Evolutionary conservation across 2,888 invertebrate genomes (phyloP).

Genomic region (Campoplex nolae): DNA sequence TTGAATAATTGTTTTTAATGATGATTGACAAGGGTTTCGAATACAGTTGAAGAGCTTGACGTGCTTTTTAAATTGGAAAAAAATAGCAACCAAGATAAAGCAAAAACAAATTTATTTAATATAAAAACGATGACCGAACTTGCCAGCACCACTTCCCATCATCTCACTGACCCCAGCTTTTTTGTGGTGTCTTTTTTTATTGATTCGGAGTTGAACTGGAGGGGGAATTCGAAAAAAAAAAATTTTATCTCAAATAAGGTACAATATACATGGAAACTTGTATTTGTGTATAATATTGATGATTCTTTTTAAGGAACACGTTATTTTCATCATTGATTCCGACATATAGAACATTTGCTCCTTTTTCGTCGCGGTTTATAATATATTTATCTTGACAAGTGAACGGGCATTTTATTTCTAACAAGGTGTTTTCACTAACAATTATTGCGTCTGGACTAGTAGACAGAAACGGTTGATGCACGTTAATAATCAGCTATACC

Average conservation of each 20-base stretch:
- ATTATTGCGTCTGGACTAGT: constrained; percentile 48
- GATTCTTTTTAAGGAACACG: constrained; percentile 2
- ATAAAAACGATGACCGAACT: no score
- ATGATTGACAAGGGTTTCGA: no score
- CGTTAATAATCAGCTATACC: constrained; percentile 35
- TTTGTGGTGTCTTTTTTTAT: no score
- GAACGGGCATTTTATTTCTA: constrained; percentile 45
- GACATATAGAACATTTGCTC: constrained; percentile 6
- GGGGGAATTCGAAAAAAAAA: no score
- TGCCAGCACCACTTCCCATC: no score
- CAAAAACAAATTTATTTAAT: no score
- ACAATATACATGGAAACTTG: constrained; percentile 43
- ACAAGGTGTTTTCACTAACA: neutral
- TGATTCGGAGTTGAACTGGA: no score
- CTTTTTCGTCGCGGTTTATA: constrained; percentile 13
- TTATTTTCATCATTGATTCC: constrained; percentile 7
- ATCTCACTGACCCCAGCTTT: no score
- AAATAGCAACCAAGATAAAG: no score
- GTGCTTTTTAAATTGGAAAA: no score
- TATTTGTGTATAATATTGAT: constrained; percentile 45
- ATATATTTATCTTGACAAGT: constrained; percentile 13
- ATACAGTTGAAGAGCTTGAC: no score
- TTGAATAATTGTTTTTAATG: no score
- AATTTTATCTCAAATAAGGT: neutral
- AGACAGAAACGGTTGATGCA: constrained; percentile 50